A percentile compares a stretch with the other conserved stretches of the same genome.
These are phyloP conservation scores for Anthopleura sola DNA, from an alignment of 64 coral and sea anemone genomes.

Conservation along the genomic window DNA sequence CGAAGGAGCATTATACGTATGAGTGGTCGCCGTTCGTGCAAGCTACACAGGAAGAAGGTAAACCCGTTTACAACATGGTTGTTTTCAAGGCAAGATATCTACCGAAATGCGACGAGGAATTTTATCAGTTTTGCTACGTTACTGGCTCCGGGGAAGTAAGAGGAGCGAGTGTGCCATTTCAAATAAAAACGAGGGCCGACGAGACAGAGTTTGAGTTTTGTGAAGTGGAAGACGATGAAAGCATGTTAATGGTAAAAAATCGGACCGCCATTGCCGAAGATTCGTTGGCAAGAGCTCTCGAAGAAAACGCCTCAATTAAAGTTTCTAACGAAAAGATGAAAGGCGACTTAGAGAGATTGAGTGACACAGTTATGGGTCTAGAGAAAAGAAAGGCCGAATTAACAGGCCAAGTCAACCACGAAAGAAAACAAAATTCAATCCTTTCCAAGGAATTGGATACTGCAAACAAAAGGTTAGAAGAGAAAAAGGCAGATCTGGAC, in stretches of 20 bases:
- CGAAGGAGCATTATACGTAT: constrained; percentile 70
- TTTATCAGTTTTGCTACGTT: constrained; percentile 98
- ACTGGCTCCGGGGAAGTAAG: constrained; percentile 65
- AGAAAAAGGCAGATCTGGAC: constrained; percentile 51
- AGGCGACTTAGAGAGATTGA: constrained; percentile 44
- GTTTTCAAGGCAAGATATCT: constrained; percentile 60
- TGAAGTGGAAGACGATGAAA: constrained; percentile 91
- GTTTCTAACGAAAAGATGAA: constrained; percentile 65
- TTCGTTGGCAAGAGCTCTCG: constrained; percentile 55
- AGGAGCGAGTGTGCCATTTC: constrained; percentile 91
- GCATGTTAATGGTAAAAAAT: constrained; percentile 90
- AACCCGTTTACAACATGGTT: constrained; percentile 55
- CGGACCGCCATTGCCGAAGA: constrained; percentile 87
- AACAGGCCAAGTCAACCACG: constrained; percentile 36
- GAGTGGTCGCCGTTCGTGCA: constrained; percentile 76
- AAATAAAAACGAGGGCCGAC: constrained; percentile 74
- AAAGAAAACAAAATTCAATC: constrained; percentile 10
- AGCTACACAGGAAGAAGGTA: constrained; percentile 47
- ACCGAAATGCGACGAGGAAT: constrained; percentile 77
- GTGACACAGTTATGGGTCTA: constrained; percentile 62
- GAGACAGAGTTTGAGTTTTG: constrained; percentile 79
- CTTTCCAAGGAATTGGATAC: constrained; percentile 27
- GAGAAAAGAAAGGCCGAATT: constrained; percentile 74
- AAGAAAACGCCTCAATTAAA: constrained; percentile 75
- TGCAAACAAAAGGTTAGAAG: constrained; percentile 23